Base-by-base conservation (phyloP, 2,113 vertebrate genomes). In the Gallinago media region DNA sequence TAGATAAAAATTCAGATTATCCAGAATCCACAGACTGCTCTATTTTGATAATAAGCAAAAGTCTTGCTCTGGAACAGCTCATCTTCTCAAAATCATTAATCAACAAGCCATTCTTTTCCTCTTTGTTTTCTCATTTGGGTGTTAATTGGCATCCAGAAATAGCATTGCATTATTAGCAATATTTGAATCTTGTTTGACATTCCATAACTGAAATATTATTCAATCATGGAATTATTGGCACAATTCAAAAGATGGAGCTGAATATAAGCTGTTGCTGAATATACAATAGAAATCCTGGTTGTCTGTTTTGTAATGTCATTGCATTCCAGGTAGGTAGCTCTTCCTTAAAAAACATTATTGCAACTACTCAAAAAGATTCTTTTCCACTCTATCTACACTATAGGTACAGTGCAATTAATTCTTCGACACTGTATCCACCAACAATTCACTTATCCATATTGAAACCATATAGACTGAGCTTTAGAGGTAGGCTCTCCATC, bases 191-290 rank as follows among this genome's bases (percentile, higher is more conserved):
- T 75, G 11, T 59, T 81, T 3, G 3, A 63, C 36, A 63, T n/a
- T 77, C 32, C 26, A 83, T 87, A 67, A 83, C 32, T 71, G 66
- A 93, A 96, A 94, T 73, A 94, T 73, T 94, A 89, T 81, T 85
- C 44, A 70, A 86, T 27, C 61, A 50, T 32, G 85, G 58, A 86
- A 75, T 89, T 90, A 93, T 63, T 94, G 82, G 46, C 22, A 42
- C 40, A 95, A 91, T 76, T 96, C 61, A 81, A 95, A 49, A 74
- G 40, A 78, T 75, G 40, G 54, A 92, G 49, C 34, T 81, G 81
- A 96, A 89, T 75, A n/a, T 16, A 97, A 88, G 46, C 40, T 95
- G 50, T 63, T 96, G 34, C 36, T 89, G 55, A 74, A 58, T 91
- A 52, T 15, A 76, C 21, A 89, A 32, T 20, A 94, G 66, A 36